Percentiles rank a stretch among this genome's conserved stretches.
Conservation (phyloP, 2,888 invertebrate genomes). For the Temnothorax rugatulus region DNA sequence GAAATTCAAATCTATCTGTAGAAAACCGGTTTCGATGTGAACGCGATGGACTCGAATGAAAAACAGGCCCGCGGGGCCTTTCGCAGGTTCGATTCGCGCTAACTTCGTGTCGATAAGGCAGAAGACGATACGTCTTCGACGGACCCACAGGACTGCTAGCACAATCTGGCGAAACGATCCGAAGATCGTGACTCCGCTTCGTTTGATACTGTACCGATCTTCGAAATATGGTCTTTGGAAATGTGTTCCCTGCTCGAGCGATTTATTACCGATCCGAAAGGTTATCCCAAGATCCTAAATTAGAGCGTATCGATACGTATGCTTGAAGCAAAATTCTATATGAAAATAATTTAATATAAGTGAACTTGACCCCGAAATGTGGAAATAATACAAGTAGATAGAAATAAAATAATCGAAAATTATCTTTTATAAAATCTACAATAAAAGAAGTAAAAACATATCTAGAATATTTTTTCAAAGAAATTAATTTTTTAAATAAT, state of each 20-base stretch:
- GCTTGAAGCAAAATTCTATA: not conserved
- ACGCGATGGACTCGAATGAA: slow-evolving; percentile 36
- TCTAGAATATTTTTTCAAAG: not conserved
- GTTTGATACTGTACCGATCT: slow-evolving; percentile 63
- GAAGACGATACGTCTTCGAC: slow-evolving; percentile 43
- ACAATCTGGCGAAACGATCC: slow-evolving; percentile 66
- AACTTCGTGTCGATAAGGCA: slow-evolving; percentile 75
- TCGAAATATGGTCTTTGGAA: slow-evolving; percentile 21
- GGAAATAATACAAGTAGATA: too few species aligned
- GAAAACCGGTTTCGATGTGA: slow-evolving; percentile 69
- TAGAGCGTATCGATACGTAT: not conserved
- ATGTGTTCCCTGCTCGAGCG: not conserved
- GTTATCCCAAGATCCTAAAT: not conserved
- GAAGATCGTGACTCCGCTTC: slow-evolving; percentile 25
- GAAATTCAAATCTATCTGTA: slow-evolving; percentile 79
- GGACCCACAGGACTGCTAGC: slow-evolving; percentile 59
- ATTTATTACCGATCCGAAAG: slow-evolving; percentile 63
- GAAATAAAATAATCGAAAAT: too few species aligned
- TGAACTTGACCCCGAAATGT: too few species aligned
- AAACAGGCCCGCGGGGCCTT: slow-evolving; percentile 51
- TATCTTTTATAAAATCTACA: not conserved
- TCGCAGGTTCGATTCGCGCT: slow-evolving; percentile 58
- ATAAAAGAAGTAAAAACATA: not conserved
- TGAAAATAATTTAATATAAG: not conserved
- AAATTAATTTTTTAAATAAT: not conserved